Conservation (phyloP, 1,140 invertebrate genomes). For the Hyles vespertilio region DNA sequence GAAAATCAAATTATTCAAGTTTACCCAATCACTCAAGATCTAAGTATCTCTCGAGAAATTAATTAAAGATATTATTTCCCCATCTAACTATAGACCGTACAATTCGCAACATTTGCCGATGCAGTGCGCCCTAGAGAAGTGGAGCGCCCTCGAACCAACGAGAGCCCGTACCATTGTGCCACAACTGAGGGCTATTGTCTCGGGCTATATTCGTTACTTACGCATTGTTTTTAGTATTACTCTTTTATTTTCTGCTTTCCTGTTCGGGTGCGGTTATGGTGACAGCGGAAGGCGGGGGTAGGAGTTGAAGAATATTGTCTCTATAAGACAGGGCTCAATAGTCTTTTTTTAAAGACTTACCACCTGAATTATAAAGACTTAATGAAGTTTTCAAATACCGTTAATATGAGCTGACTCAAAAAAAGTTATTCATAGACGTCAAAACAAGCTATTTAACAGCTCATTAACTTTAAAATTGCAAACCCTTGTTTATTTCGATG, state of each 20-base stretch:
- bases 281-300: slow-evolving; percentile 8
- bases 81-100: not conserved
- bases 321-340: no score
- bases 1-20: no score
- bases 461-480: no score
- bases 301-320: not conserved
- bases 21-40: no score
- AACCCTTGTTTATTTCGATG: no score
- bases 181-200: slow-evolving; percentile 15
- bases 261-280: slow-evolving; percentile 1
- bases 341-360: no score
- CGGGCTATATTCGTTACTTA: slow-evolving; percentile 27
- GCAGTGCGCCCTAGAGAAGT: slow-evolving; percentile 2
- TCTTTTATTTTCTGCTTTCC: slow-evolving; percentile 22
- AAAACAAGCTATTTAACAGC: no score
- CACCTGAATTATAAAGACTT: no score
- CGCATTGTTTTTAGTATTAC: slow-evolving; percentile 33
- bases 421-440: no score
- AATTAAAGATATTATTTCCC: no score
- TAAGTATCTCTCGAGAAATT: not conserved
- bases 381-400: no score
- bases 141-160: slow-evolving; percentile 7
- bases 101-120: not conserved
- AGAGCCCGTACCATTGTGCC: slow-evolving; percentile 17
- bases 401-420: no score